Conservation (phyloP, 2,888 invertebrate species). For the Digitonthophagus gazella region DNA sequence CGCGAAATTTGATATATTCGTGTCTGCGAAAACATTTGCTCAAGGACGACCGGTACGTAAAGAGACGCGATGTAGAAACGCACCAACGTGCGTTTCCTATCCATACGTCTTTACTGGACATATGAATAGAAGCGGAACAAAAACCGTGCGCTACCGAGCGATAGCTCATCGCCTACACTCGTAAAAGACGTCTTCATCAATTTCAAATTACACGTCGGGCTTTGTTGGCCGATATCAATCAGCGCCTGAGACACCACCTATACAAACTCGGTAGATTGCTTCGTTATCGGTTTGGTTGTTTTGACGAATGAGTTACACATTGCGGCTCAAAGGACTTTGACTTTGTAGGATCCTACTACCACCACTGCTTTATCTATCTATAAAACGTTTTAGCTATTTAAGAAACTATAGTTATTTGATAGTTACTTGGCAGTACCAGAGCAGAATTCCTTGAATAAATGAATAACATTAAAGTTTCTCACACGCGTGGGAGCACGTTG, state of each 20-base stretch:
- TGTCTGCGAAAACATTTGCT: neutral
- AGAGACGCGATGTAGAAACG: neutral
- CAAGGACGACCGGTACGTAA: neutral
- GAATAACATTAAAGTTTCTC: neutral
- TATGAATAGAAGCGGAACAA: neutral
- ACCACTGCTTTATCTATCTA: too few relatives aligned
- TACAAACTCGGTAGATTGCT: neutral
- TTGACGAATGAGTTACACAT: neutral
- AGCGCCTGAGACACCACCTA: neutral
- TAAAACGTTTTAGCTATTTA: too few relatives aligned
- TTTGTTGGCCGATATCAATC: neutral
- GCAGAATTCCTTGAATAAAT: neutral
- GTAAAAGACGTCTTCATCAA: neutral
- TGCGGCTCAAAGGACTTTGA: neutral
- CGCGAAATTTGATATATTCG: neutral
- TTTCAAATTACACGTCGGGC: neutral
- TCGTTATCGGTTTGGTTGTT: neutral
- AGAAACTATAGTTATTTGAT: too few relatives aligned
- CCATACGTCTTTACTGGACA: neutral
- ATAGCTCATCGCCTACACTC: neutral
- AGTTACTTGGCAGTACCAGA: neutral
- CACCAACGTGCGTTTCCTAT: neutral
- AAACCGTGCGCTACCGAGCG: neutral
- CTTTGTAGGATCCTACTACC: too few relatives aligned
- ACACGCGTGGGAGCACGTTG: neutral